These are phyloP conservation scores for Drosophila oshimai DNA, from an alignment of 1,140 invertebrate species.

Conservation along the genomic window DNA sequence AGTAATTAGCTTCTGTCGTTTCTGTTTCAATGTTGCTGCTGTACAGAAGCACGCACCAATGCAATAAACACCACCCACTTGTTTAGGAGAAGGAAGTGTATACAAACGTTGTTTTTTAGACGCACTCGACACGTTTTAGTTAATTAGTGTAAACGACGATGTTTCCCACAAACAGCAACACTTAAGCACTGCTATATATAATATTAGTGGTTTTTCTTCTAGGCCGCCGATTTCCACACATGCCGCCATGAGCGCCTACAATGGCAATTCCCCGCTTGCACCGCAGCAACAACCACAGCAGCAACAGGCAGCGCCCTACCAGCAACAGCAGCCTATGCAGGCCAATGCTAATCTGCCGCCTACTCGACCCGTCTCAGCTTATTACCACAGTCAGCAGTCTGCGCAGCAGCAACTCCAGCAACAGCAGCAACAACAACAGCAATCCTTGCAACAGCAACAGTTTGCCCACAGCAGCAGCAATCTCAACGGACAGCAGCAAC, in stretches of 20 bases:
- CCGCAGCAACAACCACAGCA: slow-evolving; percentile 59
- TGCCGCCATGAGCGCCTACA: slow-evolving; percentile 78
- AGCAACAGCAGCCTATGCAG: slow-evolving; percentile 61
- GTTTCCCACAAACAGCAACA: background rate
- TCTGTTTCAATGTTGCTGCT: slow-evolving; percentile 28
- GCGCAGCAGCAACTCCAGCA: slow-evolving; percentile 59
- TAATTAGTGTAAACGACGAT: slow-evolving; percentile 15
- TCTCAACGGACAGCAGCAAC: slow-evolving; percentile 51
- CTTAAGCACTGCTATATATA: background rate
- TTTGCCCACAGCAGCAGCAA: slow-evolving; percentile 68
- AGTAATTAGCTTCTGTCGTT: slow-evolving; percentile 53
- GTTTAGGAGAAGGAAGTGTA: background rate
- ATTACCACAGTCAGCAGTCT: slow-evolving; percentile 71
- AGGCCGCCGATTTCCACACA: slow-evolving; percentile 66
- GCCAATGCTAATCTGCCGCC: slow-evolving; percentile 57
- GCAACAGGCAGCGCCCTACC: slow-evolving; percentile 48
- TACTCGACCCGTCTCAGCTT: slow-evolving; percentile 72
- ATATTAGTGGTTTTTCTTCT: slow-evolving; percentile 1
- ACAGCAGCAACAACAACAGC: slow-evolving; percentile 64
- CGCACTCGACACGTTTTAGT: slow-evolving; percentile 19
- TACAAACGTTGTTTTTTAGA: background rate
- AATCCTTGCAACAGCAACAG: slow-evolving; percentile 60
- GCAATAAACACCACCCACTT: slow-evolving; percentile 22
- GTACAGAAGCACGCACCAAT: slow-evolving; percentile 32
- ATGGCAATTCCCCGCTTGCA: slow-evolving; percentile 78